Conservation (phyloP, 2,797 vertebrate species). For the Gallirallus australis region DNA sequence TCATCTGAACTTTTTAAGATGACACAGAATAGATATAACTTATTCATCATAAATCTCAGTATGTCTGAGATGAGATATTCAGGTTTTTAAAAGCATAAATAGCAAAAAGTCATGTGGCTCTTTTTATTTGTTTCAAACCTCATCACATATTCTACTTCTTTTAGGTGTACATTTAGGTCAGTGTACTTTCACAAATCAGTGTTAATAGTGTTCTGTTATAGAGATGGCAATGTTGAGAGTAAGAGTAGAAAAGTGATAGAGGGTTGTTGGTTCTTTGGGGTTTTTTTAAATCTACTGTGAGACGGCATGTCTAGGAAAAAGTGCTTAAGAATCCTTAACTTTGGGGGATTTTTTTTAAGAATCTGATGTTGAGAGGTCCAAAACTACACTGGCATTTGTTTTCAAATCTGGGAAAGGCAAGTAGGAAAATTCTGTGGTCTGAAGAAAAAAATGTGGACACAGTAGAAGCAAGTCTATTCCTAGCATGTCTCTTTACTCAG, state of each 20-base stretch:
- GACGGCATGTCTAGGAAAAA: background rate
- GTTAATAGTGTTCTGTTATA: background rate
- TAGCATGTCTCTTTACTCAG: slow-evolving; percentile 55
- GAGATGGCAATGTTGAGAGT: background rate
- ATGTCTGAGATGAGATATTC: background rate
- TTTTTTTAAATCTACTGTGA: background rate
- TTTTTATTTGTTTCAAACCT: background rate
- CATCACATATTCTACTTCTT: rapidly evolving
- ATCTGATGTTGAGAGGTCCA: background rate
- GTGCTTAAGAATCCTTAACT: background rate
- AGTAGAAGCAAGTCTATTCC: background rate
- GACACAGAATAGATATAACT: background rate
- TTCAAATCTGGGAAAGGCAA: background rate
- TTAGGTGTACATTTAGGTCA: background rate
- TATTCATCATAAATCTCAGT: background rate
- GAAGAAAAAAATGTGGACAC: background rate
- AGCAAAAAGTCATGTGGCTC: background rate
- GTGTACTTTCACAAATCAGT: background rate
- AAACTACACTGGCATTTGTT: background rate
- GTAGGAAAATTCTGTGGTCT: background rate
- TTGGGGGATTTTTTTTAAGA: background rate
- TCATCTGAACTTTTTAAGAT: background rate
- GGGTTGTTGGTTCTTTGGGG: too few relatives aligned
- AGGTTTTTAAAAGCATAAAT: background rate
- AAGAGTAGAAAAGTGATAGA: background rate